Percentiles rank a stretch among this genome's conserved stretches.
phyloP scores from a whole-genome alignment of 1,140 invertebrate genomes.

The Hycleus phaleratus region DNA sequence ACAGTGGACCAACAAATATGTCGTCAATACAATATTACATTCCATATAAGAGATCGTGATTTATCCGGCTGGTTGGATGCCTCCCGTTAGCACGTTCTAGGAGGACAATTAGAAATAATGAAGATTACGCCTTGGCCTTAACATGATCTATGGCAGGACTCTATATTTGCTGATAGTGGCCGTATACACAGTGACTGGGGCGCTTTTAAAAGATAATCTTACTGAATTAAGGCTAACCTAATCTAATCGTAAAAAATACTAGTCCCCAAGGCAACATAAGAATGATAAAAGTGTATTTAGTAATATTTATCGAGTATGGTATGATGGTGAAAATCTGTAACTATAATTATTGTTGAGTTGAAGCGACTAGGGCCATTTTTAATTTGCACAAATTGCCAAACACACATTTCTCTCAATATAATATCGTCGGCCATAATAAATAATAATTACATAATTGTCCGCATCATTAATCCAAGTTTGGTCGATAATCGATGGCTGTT shows the following conservation, averaged over 20 bases:
- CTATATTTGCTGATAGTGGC: conserved; percentile 22
- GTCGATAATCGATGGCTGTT: conserved; percentile 11
- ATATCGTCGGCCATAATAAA: conserved; percentile 3
- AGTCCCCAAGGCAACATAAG: no score
- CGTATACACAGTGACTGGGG: no score
- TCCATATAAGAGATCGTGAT: background rate
- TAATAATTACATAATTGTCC: conserved; percentile 15
- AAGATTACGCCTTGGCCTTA: conserved; percentile 25
- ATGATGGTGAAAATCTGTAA: no score
- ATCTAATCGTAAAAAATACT: no score
- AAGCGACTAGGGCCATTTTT: no score
- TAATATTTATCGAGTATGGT: no score
- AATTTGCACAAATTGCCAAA: no score
- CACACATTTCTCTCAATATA: no score
- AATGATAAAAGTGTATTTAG: no score
- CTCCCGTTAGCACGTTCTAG: conserved; percentile 23
- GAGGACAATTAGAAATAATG: conserved; percentile 36
- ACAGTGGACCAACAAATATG: conserved; percentile 18
- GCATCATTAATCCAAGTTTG: conserved; percentile 6
- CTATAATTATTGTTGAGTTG: no score
- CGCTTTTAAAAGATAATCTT: conserved; percentile 7
- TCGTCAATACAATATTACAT: background rate
- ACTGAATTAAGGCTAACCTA: background rate
- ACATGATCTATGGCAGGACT: conserved; percentile 22
- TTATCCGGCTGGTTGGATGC: conserved; percentile 6